Evolutionary conservation across 2,113 vertebrate genomes (phyloP), one percentile per base, ranked within the genome.

Genomic region (Notechis scutatus): DNA sequence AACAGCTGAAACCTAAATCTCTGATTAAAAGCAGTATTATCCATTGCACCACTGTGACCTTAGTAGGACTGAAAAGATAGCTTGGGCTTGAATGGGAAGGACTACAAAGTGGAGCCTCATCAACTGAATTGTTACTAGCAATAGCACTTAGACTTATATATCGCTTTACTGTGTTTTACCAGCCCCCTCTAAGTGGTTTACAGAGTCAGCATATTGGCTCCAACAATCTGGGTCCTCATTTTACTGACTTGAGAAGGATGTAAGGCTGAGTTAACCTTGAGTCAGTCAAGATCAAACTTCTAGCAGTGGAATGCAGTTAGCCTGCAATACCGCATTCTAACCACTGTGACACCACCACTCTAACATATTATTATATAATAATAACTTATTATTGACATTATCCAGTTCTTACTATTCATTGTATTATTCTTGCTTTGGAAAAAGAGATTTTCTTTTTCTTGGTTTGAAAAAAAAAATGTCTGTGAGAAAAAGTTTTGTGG

Each of bases 381-480:
- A 64, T 61, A 69, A 69, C 56, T 57, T 15, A 47, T 86, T 85
- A 59, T 59, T 91, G 1, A 23, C 23, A 24, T 47, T 24, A 87
- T 50, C 23, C 1, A 26, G 45, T 86, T 47, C 20, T 86, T 45
- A 24, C 34, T 42, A 69, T 91, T 90, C 56, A 12, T 29, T 92
- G 94, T 92, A 45, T 42, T 86, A 92, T 92, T 90, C 85, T 23
- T 92, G 5, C 11, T 29, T 42, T 9, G 81, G 52, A 92, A 89
- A 89, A 74, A 24, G 59, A 93, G 74, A 92, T 69, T 26, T 0
- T 93, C 64, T 91, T 94, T 90, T 55, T 88, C 9, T 55, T 93
- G 90, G 52, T 90, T 26, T 90, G 9, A 18, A 87, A 1, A 91
- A 93, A 92, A 50, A 15, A 15, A 54, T 92, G n/a, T 42, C 91